These are phyloP conservation scores for Pollenia griseotomentosa DNA, from an alignment of 2,888 invertebrate genomes.

Conservation along the genomic window DNA sequence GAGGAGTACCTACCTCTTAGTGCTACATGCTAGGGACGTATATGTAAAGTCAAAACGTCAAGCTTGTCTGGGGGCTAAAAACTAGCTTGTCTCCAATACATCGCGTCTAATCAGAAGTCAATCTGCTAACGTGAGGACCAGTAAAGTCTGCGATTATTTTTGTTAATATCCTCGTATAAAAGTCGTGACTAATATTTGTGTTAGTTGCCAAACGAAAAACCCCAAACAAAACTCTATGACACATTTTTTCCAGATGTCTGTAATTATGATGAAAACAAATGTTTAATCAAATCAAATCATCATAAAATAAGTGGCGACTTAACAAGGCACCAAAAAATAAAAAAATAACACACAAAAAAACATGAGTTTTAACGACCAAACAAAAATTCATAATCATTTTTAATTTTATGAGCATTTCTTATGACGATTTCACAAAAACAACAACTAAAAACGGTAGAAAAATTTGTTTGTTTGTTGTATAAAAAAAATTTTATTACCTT, in stretches of 20 bases:
- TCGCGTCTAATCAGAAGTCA: too few relatives aligned
- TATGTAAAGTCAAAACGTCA: too few relatives aligned
- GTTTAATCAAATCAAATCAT: constrained; percentile 52
- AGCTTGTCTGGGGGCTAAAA: too few relatives aligned
- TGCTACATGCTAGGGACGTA: too few relatives aligned
- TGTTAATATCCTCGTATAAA: background rate
- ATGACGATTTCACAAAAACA: constrained; percentile 52
- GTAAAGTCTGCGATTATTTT: background rate
- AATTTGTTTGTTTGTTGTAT: constrained; percentile 26
- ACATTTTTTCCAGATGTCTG: constrained; percentile 52
- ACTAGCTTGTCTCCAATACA: too few relatives aligned
- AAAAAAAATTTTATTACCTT: constrained; percentile 35
- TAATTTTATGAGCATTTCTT: constrained; percentile 68
- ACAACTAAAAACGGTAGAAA: constrained; percentile 40
- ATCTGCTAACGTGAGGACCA: too few relatives aligned
- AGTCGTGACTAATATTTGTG: background rate
- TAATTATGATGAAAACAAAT: constrained; percentile 36
- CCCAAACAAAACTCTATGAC: constrained; percentile 29
- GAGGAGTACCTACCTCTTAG: too few relatives aligned
- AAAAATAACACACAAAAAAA: constrained; percentile 25
- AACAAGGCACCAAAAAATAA: constrained; percentile 30
- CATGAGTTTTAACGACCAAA: constrained; percentile 37
- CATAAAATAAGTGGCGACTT: constrained; percentile 54
- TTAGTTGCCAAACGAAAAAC: background rate
- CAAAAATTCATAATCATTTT: constrained; percentile 55